Base-by-base conservation (phyloP, 2,888 invertebrate species). In the Cybosia mesomella region DNA sequence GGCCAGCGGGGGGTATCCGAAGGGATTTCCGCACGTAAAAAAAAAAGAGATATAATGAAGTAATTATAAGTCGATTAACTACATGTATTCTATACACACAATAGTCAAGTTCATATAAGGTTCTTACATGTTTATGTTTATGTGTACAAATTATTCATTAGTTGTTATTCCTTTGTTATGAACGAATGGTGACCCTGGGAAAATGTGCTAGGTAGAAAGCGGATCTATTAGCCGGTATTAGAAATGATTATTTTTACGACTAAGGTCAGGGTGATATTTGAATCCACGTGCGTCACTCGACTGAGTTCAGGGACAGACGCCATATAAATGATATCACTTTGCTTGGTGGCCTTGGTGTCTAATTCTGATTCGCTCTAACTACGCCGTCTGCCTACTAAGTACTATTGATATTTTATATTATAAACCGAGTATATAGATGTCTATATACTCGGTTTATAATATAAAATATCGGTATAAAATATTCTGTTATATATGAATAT, bases 261-360 rank as follows among this genome's bases (percentile, higher is more conserved):
- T 88, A 89, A 91, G 92, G 92, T 92, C 92, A 92, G 86, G 91
- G 92, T 83, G 89, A 86, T 92, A 91, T 92, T 92, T 87, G 88
- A 92, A 89, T 89, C 87, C 85, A 84, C 85, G 91, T 94, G 93
- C 94, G 94, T 94, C 94, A 94, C 87, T 89, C 86, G 90, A 82
- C 83, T 82, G 90, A 90, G 94, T 95, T 95, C 94, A 94, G 88
- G 94, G 94, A 91, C 94, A 92, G 83, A 76, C 89, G 89, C 92
- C 91, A 92, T 88, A 90, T 90, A 92, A 93, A 92, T 94, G 93
- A 94, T 93, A 93, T 93, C 91, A 92, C 88, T 91, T 86, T 77
- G 86, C 84, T 85, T 76, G 81, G 79, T 84, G 91, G 88, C 94
- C 94, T 94, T 93, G 92, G 86, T 89, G 89, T 89, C 90, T 92